Evolutionary conservation across 2,888 invertebrate species (phyloP), one percentile per base, ranked within the genome.

Genomic region (Parnassius orleans): DNA sequence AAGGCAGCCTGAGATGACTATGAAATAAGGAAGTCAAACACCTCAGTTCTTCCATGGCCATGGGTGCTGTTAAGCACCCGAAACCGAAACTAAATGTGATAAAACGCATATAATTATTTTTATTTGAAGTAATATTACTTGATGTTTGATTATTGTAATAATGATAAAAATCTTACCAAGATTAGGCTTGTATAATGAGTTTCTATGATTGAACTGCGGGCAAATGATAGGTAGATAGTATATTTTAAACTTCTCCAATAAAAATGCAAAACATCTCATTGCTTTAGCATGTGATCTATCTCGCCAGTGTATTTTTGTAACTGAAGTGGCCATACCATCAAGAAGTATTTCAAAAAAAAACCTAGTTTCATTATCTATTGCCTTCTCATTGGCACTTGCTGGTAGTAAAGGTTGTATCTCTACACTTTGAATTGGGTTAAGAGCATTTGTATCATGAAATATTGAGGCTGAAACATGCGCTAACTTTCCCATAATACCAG

Each of bases 141-240:
- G 7, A 7, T 33, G 33, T 33, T 33, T 5, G 33, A 7, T 33
- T 33, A 33, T 33, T 19, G 7, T 33, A 33, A 33, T 33, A 33
- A 3, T 33, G 7, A 33, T 33, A 51, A 50, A 7, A 42, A 43
- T 76, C 90, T 90, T 87, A 95, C 95, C 95, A 78, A 97, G 92
- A 78, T 95, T 95, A 46, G 97, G 97, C 77, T 95, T 95, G 80
- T 98, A 98, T 42, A 98, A 90, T 5, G 96, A 96, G 74, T 96
- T 96, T 71, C 93, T 94, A 64, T 93, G 87, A 78, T 95, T 95
- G 76, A 98, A 98, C 76, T 95, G 95, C 1, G 98, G 98, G 84
- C 98, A 98, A 74, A 99, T 95, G 74, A 96, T 94, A 44, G 96
- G 96, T 74, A 99, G 92, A 86, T 98, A 99, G 80, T 96, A 96